These are phyloP conservation scores for Emydura subglobosa DNA, from an alignment of 2,113 vertebrate genomes.

Conservation along the genomic window DNA sequence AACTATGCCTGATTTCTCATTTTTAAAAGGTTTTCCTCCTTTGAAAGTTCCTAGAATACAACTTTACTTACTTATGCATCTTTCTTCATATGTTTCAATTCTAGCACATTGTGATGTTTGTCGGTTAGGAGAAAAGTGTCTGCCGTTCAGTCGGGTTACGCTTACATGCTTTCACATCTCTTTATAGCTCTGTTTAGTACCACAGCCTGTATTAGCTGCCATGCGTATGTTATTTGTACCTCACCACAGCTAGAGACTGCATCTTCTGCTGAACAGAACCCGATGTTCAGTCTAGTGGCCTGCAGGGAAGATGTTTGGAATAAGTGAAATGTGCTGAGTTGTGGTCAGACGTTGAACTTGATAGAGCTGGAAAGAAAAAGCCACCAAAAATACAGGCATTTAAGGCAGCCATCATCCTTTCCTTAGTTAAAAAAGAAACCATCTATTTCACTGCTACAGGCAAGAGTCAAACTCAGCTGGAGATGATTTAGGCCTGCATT, in stretches of 20 bases:
- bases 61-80: background rate
- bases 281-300: background rate
- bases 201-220: background rate
- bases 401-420: slow-evolving; percentile 16
- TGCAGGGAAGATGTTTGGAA: background rate
- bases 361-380: background rate
- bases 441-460: slow-evolving; percentile 41
- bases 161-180: background rate
- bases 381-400: slow-evolving; percentile 22
- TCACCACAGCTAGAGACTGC: background rate
- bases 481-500: slow-evolving; percentile 64
- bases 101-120: fast-evolving
- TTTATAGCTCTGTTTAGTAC: background rate
- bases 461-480: slow-evolving; percentile 48
- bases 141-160: fast-evolving
- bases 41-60: fast-evolving
- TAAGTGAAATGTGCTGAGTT: background rate
- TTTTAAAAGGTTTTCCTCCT: fast-evolving
- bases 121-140: background rate
- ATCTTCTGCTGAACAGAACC: background rate
- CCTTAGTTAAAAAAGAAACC: slow-evolving; percentile 40
- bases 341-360: background rate
- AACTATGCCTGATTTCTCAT: background rate
- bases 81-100: background rate
- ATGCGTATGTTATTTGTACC: background rate